phyloP scores from a whole-genome alignment of 2,797 vertebrate genomes.

The Morus bassanus region DNA sequence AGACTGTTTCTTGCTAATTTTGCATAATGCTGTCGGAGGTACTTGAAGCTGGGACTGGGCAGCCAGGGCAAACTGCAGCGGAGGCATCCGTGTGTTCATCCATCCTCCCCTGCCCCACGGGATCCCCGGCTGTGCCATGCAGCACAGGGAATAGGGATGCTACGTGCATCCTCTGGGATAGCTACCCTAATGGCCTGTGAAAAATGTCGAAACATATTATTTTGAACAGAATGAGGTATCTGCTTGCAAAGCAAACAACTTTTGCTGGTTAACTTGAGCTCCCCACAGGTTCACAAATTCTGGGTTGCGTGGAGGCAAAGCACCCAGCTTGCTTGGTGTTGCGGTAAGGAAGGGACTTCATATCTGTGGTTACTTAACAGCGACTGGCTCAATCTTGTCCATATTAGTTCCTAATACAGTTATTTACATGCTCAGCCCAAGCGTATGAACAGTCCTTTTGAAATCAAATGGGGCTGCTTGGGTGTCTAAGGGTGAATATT shows the following conservation, averaged over 20 bases:
- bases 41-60: neutral
- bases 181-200: neutral
- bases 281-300: neutral
- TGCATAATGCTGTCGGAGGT: neutral
- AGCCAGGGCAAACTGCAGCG: neutral
- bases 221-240: neutral
- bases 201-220: neutral
- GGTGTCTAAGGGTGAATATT: neutral
- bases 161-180: neutral
- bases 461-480: neutral
- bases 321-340: neutral
- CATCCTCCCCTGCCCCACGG: accelerated
- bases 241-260: neutral
- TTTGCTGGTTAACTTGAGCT: neutral
- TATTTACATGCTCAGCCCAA: neutral
- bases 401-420: neutral
- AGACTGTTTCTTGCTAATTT: neutral
- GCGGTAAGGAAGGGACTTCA: neutral
- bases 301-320: neutral
- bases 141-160: neutral
- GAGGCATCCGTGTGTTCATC: neutral
- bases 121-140: neutral
- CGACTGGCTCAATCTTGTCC: neutral
- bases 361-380: neutral
- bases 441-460: neutral